Evolutionary conservation across 2,113 vertebrate species (phyloP).

Genomic region (Antechinus flavipes): DNA sequence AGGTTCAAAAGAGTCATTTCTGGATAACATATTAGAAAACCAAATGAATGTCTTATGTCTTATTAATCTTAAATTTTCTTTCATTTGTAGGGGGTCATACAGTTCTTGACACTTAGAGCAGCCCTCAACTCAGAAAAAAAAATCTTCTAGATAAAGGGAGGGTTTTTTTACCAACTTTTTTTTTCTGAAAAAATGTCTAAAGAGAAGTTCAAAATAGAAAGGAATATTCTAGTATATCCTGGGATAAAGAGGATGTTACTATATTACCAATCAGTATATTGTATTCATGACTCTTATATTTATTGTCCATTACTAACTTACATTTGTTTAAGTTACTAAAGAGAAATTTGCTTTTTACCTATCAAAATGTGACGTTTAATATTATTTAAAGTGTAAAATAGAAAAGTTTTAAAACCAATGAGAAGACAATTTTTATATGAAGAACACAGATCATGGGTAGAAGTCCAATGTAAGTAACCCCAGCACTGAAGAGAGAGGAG

Average conservation of each 20-base stretch:
- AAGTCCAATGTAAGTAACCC: neutral
- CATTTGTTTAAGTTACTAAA: neutral
- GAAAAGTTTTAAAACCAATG: neutral
- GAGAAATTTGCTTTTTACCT: neutral
- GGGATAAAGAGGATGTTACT: neutral
- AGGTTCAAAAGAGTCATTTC: constrained; percentile 62
- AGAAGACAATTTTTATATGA: neutral
- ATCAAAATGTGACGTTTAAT: neutral
- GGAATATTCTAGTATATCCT: neutral
- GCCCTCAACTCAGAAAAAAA: neutral
- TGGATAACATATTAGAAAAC: constrained; percentile 52
- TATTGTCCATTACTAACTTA: neutral
- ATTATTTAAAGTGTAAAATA: neutral
- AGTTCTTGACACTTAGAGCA: neutral
- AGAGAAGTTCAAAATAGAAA: neutral
- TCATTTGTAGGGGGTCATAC: neutral
- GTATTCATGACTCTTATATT: neutral
- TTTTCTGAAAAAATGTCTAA: neutral
- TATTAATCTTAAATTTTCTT: neutral
- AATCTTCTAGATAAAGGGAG: neutral
- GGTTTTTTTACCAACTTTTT: neutral
- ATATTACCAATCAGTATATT: neutral
- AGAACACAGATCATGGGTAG: neutral
- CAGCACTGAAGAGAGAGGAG: neutral
- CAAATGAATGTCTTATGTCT: constrained; percentile 48